Conservation (phyloP, 2,797 vertebrate species). For the Mus spretus region DNA sequence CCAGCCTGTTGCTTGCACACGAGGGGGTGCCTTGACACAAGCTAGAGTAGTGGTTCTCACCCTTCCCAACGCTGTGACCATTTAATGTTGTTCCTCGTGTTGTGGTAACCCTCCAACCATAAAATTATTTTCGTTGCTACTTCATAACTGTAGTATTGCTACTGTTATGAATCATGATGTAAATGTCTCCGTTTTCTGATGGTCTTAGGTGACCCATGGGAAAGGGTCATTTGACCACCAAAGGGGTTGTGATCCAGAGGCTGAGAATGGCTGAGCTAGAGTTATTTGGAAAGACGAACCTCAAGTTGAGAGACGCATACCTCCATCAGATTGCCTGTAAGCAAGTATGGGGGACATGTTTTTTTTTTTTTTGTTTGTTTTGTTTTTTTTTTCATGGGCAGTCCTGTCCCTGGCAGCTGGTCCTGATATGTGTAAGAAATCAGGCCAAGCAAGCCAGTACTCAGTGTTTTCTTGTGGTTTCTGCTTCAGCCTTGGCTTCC, state of each 20-base stretch:
- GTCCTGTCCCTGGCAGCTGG: neutral
- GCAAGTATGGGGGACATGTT: no score
- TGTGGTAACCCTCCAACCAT: neutral
- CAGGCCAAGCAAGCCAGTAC: neutral
- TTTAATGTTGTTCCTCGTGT: neutral
- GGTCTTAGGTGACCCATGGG: neutral
- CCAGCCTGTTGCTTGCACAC: fast-evolving
- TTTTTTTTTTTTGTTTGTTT: neutral
- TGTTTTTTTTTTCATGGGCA: neutral
- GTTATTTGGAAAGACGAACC: neutral
- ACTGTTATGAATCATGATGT: neutral
- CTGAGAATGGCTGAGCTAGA: neutral
- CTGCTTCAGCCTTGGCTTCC: neutral
- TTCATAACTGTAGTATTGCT: neutral
- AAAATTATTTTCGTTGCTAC: no score
- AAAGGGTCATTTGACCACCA: neutral
- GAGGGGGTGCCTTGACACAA: neutral
- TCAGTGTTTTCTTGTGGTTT: neutral
- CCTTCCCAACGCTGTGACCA: neutral
- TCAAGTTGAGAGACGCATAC: neutral
- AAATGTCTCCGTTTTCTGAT: neutral
- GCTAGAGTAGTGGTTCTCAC: neutral
- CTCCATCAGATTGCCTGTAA: neutral
- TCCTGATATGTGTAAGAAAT: neutral
- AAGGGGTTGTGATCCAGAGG: neutral